Conservation (phyloP, 2,113 vertebrate genomes). For the Nesoenas mayeri region DNA sequence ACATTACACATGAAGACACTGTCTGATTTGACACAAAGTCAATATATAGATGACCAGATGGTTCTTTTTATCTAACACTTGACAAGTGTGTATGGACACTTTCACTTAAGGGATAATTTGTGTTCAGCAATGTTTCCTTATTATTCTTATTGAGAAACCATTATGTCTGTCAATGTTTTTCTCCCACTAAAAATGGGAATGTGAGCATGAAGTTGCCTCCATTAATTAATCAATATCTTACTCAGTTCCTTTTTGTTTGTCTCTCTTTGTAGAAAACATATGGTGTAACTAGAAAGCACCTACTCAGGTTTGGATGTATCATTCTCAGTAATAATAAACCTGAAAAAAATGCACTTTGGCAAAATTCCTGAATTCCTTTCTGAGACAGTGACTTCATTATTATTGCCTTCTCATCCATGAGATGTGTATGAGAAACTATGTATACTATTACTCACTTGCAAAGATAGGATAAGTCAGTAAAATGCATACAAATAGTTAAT, state of each 20-base stretch:
- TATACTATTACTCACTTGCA: neutral
- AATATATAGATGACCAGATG: neutral
- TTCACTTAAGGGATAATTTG: neutral
- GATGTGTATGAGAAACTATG: neutral
- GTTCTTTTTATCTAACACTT: neutral
- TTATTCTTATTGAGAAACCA: neutral
- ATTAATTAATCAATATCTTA: slow-evolving; percentile 45
- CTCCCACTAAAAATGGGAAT: neutral
- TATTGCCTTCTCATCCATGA: neutral
- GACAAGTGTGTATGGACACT: neutral
- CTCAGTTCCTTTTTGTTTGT: neutral
- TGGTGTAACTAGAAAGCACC: neutral
- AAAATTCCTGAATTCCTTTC: neutral
- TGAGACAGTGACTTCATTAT: neutral
- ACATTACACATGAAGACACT: neutral
- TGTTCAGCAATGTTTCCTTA: neutral
- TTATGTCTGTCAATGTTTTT: neutral
- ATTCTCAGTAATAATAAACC: neutral
- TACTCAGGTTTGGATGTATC: neutral
- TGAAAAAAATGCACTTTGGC: neutral
- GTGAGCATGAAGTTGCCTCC: neutral
- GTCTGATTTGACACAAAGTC: neutral
- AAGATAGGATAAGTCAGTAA: neutral
- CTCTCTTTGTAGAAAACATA: neutral
- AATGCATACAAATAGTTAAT: neutral